Percentiles rank a stretch among this genome's conserved stretches.
Conservation (phyloP, 2,113 vertebrate species). For the Calonectris borealis region DNA sequence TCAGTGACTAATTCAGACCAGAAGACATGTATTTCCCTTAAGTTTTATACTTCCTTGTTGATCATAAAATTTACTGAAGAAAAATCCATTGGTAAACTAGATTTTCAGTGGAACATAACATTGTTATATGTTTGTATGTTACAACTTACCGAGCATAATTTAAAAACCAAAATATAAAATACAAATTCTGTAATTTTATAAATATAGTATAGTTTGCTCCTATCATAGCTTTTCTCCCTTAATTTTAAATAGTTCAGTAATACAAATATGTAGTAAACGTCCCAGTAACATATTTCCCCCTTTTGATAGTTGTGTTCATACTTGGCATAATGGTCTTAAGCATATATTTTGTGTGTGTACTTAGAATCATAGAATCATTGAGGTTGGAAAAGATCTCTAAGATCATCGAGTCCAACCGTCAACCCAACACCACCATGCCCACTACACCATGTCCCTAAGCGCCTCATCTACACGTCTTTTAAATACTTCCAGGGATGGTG, state of each 20-base stretch:
- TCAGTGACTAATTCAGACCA: slow-evolving; percentile 63
- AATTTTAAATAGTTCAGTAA: neutral
- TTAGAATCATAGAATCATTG: neutral
- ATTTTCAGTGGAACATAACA: neutral
- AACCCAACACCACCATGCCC: too few species aligned
- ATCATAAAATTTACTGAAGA: slow-evolving; percentile 35
- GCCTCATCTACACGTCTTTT: too few species aligned
- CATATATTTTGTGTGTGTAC: accelerated
- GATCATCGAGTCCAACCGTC: too few species aligned
- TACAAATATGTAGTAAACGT: neutral
- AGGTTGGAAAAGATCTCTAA: too few species aligned
- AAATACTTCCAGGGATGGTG: too few species aligned
- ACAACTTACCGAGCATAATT: neutral
- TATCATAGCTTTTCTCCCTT: neutral
- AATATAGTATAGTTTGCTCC: neutral
- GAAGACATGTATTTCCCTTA: slow-evolving; percentile 38
- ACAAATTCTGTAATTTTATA: neutral
- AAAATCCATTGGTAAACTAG: neutral
- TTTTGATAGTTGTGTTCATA: neutral
- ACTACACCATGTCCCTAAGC: too few species aligned
- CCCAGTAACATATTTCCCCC: neutral
- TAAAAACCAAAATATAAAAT: neutral
- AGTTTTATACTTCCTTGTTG: slow-evolving; percentile 29
- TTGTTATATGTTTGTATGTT: neutral
- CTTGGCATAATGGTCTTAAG: neutral